A percentile compares a stretch with the other conserved stretches of the same genome.
Evolutionary conservation across 2,113 vertebrate genomes (phyloP).

Genomic region (Formicarius rufipectus): DNA sequence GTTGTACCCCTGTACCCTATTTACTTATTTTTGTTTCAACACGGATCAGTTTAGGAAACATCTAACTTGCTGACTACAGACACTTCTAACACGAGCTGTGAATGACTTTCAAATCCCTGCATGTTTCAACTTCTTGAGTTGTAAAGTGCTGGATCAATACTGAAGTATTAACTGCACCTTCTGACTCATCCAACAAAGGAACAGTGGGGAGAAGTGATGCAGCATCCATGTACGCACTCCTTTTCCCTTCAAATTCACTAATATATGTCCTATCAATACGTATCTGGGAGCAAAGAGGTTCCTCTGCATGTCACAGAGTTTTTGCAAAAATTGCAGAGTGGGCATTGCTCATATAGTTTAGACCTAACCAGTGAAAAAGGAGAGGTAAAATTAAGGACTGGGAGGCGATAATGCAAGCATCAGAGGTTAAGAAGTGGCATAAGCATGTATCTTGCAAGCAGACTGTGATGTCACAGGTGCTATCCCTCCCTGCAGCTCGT

Average conservation of each 20-base stretch:
- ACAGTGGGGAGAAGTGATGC: fast-evolving
- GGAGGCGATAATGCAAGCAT: neutral
- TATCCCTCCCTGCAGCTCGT: fast-evolving
- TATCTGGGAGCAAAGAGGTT: neutral
- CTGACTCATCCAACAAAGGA: neutral
- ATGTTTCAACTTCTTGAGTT: neutral
- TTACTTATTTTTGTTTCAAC: neutral
- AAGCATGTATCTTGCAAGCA: fast-evolving
- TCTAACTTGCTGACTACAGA: conserved; percentile 4
- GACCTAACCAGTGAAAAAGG: neutral
- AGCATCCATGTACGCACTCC: fast-evolving
- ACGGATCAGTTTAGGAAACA: neutral
- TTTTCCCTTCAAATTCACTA: neutral
- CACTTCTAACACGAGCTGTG: neutral
- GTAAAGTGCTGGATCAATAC: neutral
- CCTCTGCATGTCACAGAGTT: fast-evolving
- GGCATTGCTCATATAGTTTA: neutral
- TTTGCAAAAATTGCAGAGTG: neutral
- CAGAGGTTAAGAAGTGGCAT: neutral
- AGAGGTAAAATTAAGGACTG: neutral
- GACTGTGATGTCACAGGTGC: neutral
- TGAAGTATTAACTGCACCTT: neutral
- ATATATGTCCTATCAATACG: neutral
- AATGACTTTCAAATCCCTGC: conserved; percentile 20
- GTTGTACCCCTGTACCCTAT: neutral